Evolutionary conservation across 1,140 invertebrate genomes (phyloP), one percentile per base, ranked within the genome.

Genomic region (Brachionus sp.): DNA sequence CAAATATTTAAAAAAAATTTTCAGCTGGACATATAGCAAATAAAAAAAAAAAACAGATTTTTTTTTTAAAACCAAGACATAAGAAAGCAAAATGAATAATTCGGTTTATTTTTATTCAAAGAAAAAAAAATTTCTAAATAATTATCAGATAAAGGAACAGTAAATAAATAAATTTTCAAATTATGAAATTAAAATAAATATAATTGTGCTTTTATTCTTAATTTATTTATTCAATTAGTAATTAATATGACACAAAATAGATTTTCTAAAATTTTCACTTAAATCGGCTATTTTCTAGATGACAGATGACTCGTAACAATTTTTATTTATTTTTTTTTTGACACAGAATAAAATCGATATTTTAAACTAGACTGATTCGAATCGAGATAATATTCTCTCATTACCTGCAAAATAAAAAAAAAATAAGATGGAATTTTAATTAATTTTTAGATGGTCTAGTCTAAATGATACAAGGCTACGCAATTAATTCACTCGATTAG

Each of bases 311-410:
- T 57, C 19, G 50, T 57, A 57, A 57, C 50, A 16, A 57, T 57
- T 57, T 23, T 57, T 57, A 57, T 19, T 57, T 19, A 16, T 50
- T 19, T 57, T 7, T 53, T 57, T 57, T 57, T 19, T 57, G 19
- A 57, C 50, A 57, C 16, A 57, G 19, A 23, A 57, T 57, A 57
- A 57, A 57, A 57, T 57, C 50, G 50, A 57, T 57, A 57, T 19
- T 19, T 9, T 6, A 57, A 57, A 57, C 19, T 1, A 57, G 50
- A 57, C 50, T 57, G 50, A 57, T 57, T 57, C 50, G 3, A 57
- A 57, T 57, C n/a, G 50, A 57, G 50, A 57, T 57, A 57, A 57
- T 57, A 57, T 25, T 57, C 50, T 57, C 50, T 57, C 50, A 57
- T 57, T 57, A 57, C 50, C 50, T 57, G 50, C 9, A 57, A 57